Evolutionary conservation across 1,140 invertebrate species (phyloP).

Genomic region (Andrena cerasifolii): DNA sequence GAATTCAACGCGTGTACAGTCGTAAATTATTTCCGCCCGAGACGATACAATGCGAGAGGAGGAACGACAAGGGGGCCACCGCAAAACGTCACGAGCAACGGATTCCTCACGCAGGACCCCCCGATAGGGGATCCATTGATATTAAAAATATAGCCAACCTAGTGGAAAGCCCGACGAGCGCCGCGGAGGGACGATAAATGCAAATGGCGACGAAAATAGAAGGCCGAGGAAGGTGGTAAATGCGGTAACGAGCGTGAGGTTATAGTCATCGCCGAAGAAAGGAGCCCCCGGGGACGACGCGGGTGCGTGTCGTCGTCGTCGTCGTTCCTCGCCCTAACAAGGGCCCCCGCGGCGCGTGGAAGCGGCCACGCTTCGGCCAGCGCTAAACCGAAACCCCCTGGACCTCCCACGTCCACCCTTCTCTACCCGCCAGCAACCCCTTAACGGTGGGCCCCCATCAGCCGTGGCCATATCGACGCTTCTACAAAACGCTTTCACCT

Average conservation of each 20-base stretch:
- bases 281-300: constrained; percentile 51
- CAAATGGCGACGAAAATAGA: constrained; percentile 57
- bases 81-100: background rate
- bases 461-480: constrained; percentile 68
- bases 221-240: constrained; percentile 53
- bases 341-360: constrained; percentile 60
- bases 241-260: constrained; percentile 64
- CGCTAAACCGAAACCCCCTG: constrained; percentile 61
- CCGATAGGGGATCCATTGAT: constrained; percentile 18
- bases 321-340: constrained; percentile 65
- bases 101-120: constrained; percentile 13
- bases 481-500: constrained; percentile 68
- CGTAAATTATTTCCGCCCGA: constrained; percentile 31
- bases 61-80: background rate
- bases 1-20: background rate
- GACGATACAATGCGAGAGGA: background rate
- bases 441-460: constrained; percentile 38
- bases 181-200: constrained; percentile 58
- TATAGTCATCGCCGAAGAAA: constrained; percentile 54
- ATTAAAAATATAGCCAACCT: constrained; percentile 46
- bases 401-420: constrained; percentile 43
- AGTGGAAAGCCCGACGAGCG: constrained; percentile 19
- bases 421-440: constrained; percentile 52
- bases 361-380: constrained; percentile 63
- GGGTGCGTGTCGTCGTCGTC: constrained; percentile 65